Evolutionary conservation across 2,888 invertebrate species (phyloP), one percentile per base, ranked within the genome.

Genomic region (Ornithoptera priamus): DNA sequence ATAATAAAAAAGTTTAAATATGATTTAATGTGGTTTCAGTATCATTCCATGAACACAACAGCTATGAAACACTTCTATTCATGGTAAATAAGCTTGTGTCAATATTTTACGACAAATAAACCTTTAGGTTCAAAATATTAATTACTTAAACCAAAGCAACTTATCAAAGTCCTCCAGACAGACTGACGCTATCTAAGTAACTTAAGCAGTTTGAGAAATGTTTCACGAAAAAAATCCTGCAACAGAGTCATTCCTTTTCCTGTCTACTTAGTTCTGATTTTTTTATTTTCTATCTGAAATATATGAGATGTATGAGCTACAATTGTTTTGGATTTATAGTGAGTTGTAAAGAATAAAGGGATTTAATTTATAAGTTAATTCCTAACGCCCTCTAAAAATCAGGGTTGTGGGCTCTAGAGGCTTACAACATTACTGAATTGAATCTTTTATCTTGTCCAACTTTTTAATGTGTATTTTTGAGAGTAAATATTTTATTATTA

Each of bases 131-230:
- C n/a, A 53, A 53, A 7, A 53, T 12, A 53, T 53, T 53, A 53
- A 53, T 53, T 53, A n/a, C n/a, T 53, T 53, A 5, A 53, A 6
- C n/a, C n/a, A 8, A 53, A 7, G 18, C 18, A 53, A 53, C 53
- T n/a, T 53, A 53, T 53, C 53, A 53, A 53, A n/a, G 53, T 53
- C 53, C 53, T 53, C 53, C n/a, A n/a, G 53, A 53, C 18, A 12
- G 53, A 85, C 82, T 84, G 85, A 84, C 81, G 81, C 82, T 83
- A 82, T 80, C 77, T 80, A 81, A 83, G 82, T 84, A 85, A 83
- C 82, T 81, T 83, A 84, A 81, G 82, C 81, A 80, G 84, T 87
- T 87, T 87, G 87, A 89, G 85, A 87, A 88, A 89, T 87, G 80
- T 84, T 84, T 86, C 88, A 87, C 85, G 62, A 75, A 85, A 86